These are phyloP conservation scores for Coregonus clupeaformis DNA, from an alignment of 2,113 vertebrate species.

Conservation along the genomic window DNA sequence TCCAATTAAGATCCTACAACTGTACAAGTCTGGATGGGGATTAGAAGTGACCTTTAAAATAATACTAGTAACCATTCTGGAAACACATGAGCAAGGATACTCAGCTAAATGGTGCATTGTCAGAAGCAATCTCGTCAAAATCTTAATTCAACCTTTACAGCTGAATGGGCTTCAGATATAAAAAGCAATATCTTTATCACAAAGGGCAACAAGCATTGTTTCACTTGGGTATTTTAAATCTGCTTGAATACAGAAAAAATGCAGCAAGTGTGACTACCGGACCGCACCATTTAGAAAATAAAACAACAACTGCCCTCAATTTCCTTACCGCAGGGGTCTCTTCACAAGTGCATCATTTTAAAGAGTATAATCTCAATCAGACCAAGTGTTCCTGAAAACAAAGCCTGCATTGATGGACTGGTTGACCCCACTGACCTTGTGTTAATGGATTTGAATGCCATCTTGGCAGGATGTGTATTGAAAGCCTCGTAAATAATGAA, in stretches of 20 bases:
- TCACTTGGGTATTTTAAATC: background rate
- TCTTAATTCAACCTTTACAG: background rate
- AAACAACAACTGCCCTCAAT: background rate
- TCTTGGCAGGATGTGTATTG: background rate
- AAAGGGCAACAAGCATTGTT: background rate
- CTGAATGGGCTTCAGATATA: background rate
- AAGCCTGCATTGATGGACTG: background rate
- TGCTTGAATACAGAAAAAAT: background rate
- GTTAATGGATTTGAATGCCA: background rate
- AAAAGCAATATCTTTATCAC: background rate
- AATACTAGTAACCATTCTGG: background rate
- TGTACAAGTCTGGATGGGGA: background rate
- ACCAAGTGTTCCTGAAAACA: background rate
- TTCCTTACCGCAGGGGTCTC: background rate
- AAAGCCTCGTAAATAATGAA: background rate
- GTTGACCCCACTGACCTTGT: background rate
- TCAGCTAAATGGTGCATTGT: background rate
- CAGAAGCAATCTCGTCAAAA: conserved; percentile 3
- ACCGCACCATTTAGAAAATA: background rate
- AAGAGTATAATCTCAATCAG: background rate
- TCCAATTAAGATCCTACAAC: no score
- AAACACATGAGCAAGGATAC: background rate
- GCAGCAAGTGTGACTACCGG: background rate
- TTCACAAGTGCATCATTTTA: background rate
- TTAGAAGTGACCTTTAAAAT: background rate